Evolutionary conservation across 64 coral and sea anemone genomes (phyloP).

Genomic region (Trachythela sp.): DNA sequence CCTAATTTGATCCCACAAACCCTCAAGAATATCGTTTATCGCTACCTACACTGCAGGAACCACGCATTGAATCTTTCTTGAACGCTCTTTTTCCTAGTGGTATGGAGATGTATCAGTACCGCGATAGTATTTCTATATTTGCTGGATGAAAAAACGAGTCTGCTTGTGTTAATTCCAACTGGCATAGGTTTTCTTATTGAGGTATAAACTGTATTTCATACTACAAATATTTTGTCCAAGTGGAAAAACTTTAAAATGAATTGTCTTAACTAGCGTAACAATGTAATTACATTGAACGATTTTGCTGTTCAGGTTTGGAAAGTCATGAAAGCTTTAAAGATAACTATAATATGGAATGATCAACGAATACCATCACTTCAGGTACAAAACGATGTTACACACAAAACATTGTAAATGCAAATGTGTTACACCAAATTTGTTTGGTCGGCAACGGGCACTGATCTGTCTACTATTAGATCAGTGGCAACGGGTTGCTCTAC

Average conservation of each 20-base stretch:
- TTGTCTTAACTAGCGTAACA: too few relatives aligned
- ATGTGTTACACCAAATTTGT: too few relatives aligned
- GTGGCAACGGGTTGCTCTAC: too few relatives aligned
- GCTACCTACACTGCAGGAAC: too few relatives aligned
- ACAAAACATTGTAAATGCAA: background rate
- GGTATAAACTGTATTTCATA: constrained; percentile 17
- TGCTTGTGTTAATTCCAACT: constrained; percentile 58
- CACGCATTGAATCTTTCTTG: too few relatives aligned
- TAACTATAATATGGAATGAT: constrained; percentile 40
- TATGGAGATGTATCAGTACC: constrained; percentile 71
- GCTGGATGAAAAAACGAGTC: constrained; percentile 65
- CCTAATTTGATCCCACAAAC: too few relatives aligned
- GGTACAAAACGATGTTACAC: constrained; percentile 2
- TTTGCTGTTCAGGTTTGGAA: constrained; percentile 52
- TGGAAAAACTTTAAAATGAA: too few relatives aligned
- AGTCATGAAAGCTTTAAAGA: constrained; percentile 60
- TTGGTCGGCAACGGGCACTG: too few relatives aligned
- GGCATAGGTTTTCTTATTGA: constrained; percentile 70
- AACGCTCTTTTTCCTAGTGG: constrained; percentile 45
- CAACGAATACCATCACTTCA: constrained; percentile 29
- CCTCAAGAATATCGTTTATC: background rate
- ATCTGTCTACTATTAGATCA: too few relatives aligned
- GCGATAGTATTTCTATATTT: constrained; percentile 66
- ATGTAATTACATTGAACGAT: background rate
- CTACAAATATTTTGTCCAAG: too few relatives aligned